Conservation (phyloP, 2,797 vertebrate species). For the Taeniopygia guttata region DNA sequence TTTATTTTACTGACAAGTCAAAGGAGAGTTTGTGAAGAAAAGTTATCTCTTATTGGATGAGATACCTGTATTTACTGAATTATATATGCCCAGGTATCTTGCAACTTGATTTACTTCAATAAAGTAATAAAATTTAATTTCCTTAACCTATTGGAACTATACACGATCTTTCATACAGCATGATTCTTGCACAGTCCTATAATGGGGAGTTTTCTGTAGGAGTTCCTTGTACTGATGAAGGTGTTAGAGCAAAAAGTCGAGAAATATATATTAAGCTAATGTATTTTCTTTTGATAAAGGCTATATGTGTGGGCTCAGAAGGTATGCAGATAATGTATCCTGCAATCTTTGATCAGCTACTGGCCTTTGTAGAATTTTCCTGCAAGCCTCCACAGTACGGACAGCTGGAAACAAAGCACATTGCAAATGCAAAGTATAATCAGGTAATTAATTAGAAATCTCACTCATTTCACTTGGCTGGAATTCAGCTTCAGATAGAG, state of each 20-base stretch:
- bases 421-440: conserved; percentile 99
- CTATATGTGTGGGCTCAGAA: conserved; percentile 95
- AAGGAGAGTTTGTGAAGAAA: not conserved
- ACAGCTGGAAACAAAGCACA: conserved; percentile 96
- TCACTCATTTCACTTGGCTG: conserved; percentile 13
- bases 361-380: conserved; percentile 97
- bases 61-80: not conserved
- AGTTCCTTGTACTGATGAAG: not conserved
- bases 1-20: not conserved
- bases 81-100: not conserved
- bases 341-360: conserved; percentile 95
- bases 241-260: not conserved
- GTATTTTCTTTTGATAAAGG: conserved; percentile 76
- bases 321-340: conserved; percentile 99
- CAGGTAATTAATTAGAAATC: conserved; percentile 81
- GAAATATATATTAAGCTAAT: not conserved
- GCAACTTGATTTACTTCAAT: not conserved
- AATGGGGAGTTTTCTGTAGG: not conserved
- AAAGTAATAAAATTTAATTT: not conserved
- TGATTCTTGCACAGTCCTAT: not conserved
- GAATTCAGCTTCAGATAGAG: not conserved
- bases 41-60: not conserved
- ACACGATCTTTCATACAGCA: not conserved
- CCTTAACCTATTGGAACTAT: not conserved
- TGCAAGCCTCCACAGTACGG: conserved; percentile 98